phyloP scores from a whole-genome alignment of 2,888 invertebrate genomes.

The Ypsolopha sequella region DNA sequence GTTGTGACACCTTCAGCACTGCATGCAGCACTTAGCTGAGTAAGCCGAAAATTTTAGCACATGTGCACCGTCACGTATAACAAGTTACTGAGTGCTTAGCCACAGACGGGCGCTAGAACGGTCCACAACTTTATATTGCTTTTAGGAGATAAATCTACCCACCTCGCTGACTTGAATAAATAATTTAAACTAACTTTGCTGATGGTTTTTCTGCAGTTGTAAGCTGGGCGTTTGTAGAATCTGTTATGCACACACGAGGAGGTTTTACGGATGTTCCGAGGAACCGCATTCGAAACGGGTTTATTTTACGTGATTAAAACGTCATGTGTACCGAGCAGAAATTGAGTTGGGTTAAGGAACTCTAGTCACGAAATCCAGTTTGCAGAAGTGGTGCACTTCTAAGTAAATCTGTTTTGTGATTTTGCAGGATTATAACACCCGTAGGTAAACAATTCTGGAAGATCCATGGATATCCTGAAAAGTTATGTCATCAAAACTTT shows the following conservation, averaged over 20 bases:
- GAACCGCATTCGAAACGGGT: too few species aligned
- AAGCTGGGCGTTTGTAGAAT: background rate
- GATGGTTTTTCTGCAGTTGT: background rate
- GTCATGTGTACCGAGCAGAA: too few species aligned
- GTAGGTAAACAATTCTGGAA: constrained; percentile 1
- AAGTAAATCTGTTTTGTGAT: too few species aligned
- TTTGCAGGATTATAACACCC: background rate
- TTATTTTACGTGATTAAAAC: too few species aligned
- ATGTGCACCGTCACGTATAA: constrained; percentile 37
- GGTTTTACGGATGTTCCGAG: too few species aligned
- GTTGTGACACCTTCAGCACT: constrained; percentile 6
- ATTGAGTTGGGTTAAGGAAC: too few species aligned
- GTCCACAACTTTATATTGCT: constrained; percentile 29
- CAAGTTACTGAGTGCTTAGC: constrained; percentile 40
- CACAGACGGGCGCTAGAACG: constrained; percentile 30
- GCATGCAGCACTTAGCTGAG: constrained; percentile 18
- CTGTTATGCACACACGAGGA: background rate
- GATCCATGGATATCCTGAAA: constrained; percentile 7
- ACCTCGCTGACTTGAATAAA: constrained; percentile 4
- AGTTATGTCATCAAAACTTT: constrained; percentile 13
- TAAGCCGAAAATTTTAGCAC: constrained; percentile 26
- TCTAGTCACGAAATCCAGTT: too few species aligned
- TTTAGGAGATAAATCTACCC: constrained; percentile 5
- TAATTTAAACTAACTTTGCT: background rate
- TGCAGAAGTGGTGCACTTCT: too few species aligned